Base-by-base conservation (phyloP, 2,797 vertebrate genomes). In the Phalanger gymnotis region DNA sequence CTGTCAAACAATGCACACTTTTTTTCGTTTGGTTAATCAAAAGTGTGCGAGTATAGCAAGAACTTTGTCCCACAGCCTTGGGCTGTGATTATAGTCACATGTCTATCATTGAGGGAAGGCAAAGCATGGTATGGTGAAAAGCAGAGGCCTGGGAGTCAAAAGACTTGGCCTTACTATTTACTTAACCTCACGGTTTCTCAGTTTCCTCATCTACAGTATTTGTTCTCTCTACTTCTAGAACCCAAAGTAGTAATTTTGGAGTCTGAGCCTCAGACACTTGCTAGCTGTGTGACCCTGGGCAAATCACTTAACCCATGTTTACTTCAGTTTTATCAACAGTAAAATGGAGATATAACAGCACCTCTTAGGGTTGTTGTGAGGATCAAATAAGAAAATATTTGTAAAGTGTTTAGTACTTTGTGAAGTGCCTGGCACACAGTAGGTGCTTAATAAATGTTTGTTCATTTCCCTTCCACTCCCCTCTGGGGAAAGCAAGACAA, bases 1-100 rank as follows among this genome's bases (percentile, higher is more conserved):
- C 87, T 96, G 87, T 54, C 57, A 95, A 53, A 61, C 89, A 91
- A 51, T 9, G 53, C 90, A 55, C 16, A 11, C 94, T 54, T 13
- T 90, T n/a, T 55, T 96, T 94, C 54, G 51, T 12, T 94, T 92
- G 47, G 47, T 94, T 30, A 22, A 73, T 47, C 90, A 91, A 9
- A 93, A 53, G 92, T 0, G 96, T 54, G 52, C 89, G 91, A n/a
- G 57, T 19, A 73, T 40, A 40, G 61, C 34, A 16, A 73, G 5
- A 40, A n/a, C 34, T 73, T 19, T 73, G 31, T 1, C 61, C 34
- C 40, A n/a, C 40, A 73, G 13, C 58, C 7, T 61, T 61, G 58
- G 14, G 34, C 34, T 73, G 61, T 40, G 61, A 6, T 40, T 19
- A 9, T 22, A n/a, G 34, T 73, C 1, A 2, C 34, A 19, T n/a